Conservation (phyloP, 2,888 invertebrate species). For the Atherix ibis region DNA sequence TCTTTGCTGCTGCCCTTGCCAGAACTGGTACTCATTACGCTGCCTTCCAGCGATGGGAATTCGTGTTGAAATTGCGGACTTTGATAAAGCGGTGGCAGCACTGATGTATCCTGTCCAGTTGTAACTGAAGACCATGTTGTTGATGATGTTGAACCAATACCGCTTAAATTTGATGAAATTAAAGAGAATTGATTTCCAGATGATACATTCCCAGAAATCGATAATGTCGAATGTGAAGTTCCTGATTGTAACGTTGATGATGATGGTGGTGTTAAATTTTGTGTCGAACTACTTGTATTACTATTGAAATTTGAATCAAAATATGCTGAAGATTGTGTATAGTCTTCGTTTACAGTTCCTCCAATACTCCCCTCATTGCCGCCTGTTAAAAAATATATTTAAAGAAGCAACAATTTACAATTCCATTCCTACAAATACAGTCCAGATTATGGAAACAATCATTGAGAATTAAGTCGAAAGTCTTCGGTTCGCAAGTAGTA, state of each 20-base stretch:
- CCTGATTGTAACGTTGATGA: slow-evolving; percentile 5
- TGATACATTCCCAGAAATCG: slow-evolving; percentile 4
- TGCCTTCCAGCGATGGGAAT: slow-evolving; percentile 68
- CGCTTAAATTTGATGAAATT: slow-evolving; percentile 15
- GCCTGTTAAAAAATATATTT: no score
- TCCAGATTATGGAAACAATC: no score
- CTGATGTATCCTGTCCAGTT: slow-evolving; percentile 32
- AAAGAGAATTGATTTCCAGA: slow-evolving; percentile 7
- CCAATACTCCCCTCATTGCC: neutral
- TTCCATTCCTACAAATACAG: no score
- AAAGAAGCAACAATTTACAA: no score
- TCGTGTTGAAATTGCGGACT: slow-evolving; percentile 90
- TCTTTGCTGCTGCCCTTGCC: slow-evolving; percentile 20
- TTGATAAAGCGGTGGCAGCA: slow-evolving; percentile 51
- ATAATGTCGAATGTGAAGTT: slow-evolving; percentile 10
- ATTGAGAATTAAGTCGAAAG: no score
- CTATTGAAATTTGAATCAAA: slow-evolving; percentile 7
- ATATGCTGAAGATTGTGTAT: slow-evolving; percentile 3
- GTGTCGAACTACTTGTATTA: slow-evolving; percentile 13
- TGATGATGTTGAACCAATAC: slow-evolving; percentile 31
- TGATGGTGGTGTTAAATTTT: slow-evolving; percentile 15
- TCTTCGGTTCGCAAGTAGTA: no score
- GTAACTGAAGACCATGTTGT: slow-evolving; percentile 46
- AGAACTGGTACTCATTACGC: slow-evolving; percentile 32
- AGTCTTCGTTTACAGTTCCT: neutral